phyloP scores from a whole-genome alignment of 1,140 invertebrate genomes.

The Thaumatotibia leucotreta region DNA sequence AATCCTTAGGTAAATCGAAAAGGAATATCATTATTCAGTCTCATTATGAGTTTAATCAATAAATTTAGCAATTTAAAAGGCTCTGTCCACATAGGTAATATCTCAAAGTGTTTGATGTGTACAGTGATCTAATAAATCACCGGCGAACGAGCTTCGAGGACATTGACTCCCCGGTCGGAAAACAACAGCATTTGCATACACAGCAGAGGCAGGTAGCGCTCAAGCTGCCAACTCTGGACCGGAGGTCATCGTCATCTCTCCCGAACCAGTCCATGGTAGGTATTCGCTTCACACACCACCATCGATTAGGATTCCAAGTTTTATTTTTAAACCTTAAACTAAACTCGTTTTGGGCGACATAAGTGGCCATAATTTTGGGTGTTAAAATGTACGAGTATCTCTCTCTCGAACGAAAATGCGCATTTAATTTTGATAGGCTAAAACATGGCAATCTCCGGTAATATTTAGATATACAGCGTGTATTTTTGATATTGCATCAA shows the following conservation, averaged over 20 bases:
- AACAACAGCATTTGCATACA: slow-evolving; percentile 70
- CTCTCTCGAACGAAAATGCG: neutral
- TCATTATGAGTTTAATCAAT: neutral
- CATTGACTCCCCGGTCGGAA: slow-evolving; percentile 57
- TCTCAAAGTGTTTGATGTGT: slow-evolving; percentile 18
- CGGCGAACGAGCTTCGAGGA: slow-evolving; percentile 39
- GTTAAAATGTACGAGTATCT: neutral
- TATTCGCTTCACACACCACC: slow-evolving; percentile 55
- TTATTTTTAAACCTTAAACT: slow-evolving; percentile 28
- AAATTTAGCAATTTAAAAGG: neutral
- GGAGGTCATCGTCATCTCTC: slow-evolving; percentile 62
- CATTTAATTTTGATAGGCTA: slow-evolving; percentile 21
- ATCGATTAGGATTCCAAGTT: slow-evolving; percentile 44
- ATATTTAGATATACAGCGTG: too few species aligned
- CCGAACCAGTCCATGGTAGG: slow-evolving; percentile 50
- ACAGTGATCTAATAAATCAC: slow-evolving; percentile 46
- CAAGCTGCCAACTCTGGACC: slow-evolving; percentile 11
- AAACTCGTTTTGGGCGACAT: slow-evolving; percentile 17
- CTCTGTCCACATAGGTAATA: slow-evolving; percentile 14
- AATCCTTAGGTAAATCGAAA: too few species aligned
- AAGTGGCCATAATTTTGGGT: slow-evolving; percentile 15
- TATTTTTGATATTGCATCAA: too few species aligned
- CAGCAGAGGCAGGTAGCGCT: slow-evolving; percentile 55
- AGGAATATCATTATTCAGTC: neutral
- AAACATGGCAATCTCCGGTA: too few species aligned